These are phyloP conservation scores for Cheilosia grossa DNA, from an alignment of 2,888 invertebrate genomes.

Conservation along the genomic window DNA sequence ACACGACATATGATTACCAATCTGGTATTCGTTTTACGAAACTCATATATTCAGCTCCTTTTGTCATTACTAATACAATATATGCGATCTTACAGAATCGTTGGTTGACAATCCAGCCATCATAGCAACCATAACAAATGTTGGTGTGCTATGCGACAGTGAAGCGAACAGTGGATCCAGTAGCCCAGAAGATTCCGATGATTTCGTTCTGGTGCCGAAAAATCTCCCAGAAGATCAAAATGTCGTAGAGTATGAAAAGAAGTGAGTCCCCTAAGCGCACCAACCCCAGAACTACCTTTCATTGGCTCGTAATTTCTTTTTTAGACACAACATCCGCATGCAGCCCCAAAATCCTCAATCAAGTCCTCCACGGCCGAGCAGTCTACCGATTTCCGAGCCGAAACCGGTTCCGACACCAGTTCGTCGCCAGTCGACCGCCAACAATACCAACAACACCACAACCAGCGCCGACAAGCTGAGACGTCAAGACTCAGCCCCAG, in stretches of 20 bases:
- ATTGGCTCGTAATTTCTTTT: constrained; percentile 3
- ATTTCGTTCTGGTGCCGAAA: constrained; percentile 91
- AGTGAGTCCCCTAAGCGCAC: constrained; percentile 75
- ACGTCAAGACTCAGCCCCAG: constrained; percentile 75
- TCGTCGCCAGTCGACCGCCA: constrained; percentile 78
- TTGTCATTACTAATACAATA: background rate
- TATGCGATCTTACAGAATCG: constrained; percentile 80
- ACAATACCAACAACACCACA: constrained; percentile 63
- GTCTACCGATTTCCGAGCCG: constrained; percentile 89
- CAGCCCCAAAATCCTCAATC: constrained; percentile 79
- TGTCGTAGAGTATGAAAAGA: constrained; percentile 80
- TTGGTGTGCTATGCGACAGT: constrained; percentile 84
- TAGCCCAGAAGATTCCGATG: constrained; percentile 89
- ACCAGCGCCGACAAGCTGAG: constrained; percentile 74
- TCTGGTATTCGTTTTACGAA: too few species aligned
- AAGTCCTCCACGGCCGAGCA: constrained; percentile 88
- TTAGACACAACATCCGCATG: constrained; percentile 77
- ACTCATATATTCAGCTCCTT: background rate
- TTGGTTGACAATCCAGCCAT: constrained; percentile 84
- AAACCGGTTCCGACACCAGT: constrained; percentile 88
- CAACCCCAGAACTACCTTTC: background rate
- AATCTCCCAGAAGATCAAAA: constrained; percentile 86
- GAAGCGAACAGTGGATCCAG: constrained; percentile 84
- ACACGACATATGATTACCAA: background rate
- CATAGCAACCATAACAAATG: constrained; percentile 85